Percentiles rank a stretch among this genome's conserved stretches.
Conservation (phyloP, 2,797 vertebrate species). For the Megalops cyprinoides region DNA sequence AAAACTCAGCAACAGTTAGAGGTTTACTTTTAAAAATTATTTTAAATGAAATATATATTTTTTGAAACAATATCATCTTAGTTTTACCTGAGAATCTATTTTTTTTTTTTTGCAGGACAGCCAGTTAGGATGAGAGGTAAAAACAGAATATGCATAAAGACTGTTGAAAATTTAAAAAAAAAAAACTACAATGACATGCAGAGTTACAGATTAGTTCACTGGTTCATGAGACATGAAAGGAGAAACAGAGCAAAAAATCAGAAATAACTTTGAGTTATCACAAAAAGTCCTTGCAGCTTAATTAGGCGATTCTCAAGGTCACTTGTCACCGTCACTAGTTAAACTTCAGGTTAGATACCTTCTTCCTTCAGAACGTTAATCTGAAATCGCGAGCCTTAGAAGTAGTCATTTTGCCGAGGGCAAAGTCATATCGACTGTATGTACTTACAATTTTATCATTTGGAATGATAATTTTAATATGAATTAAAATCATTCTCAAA, state of each 20-base stretch:
- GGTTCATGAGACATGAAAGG: constrained; percentile 1
- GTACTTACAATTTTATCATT: background rate
- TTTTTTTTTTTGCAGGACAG: too few species aligned
- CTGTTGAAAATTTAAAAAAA: too few species aligned
- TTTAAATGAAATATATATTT: too few species aligned
- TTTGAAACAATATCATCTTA: too few species aligned
- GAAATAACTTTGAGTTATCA: constrained; percentile 22
- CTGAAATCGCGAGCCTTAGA: background rate
- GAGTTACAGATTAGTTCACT: background rate
- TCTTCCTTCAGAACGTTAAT: background rate
- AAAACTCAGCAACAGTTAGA: too few species aligned
- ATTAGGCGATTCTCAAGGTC: constrained; percentile 12
- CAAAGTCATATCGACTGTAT: background rate
- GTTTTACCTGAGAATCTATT: too few species aligned
- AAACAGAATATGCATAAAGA: too few species aligned
- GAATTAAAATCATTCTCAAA: too few species aligned
- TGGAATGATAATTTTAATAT: background rate
- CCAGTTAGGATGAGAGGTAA: too few species aligned
- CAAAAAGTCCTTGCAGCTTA: background rate
- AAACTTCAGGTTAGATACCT: background rate
- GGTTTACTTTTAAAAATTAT: too few species aligned
- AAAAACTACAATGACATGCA: background rate
- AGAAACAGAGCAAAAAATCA: background rate
- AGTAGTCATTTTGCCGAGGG: background rate
- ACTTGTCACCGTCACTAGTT: background rate